Conservation (phyloP, 2,797 vertebrate genomes). For the Clarias fuscus region DNA sequence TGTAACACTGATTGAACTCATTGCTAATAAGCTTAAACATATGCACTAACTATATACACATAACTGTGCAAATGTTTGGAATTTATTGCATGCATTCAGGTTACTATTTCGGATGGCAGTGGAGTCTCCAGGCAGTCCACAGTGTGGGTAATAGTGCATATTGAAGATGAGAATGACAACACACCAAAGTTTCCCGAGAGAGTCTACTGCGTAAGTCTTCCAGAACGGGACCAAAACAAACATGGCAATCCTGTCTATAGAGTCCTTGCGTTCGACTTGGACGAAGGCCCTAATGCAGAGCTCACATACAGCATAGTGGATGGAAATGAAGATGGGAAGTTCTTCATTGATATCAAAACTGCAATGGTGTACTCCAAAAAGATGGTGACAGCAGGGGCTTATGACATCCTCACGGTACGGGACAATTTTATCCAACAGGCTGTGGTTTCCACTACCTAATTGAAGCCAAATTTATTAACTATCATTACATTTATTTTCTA, state of each 20-base stretch:
- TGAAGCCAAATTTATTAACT: background rate
- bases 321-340: slow-evolving; percentile 88
- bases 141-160: slow-evolving; percentile 89
- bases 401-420: slow-evolving; percentile 91
- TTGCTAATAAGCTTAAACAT: background rate
- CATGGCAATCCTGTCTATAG: slow-evolving; percentile 87
- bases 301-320: slow-evolving; percentile 93
- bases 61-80: background rate
- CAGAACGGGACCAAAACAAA: slow-evolving; percentile 82
- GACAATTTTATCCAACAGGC: background rate
- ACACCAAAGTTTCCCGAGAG: slow-evolving; percentile 90
- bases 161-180: slow-evolving; percentile 96
- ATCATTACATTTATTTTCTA: slow-evolving; percentile 1
- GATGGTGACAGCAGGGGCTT: slow-evolving; percentile 85
- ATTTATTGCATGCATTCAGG: slow-evolving; percentile 68
- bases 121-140: slow-evolving; percentile 82
- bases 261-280: slow-evolving; percentile 87
- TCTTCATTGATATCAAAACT: slow-evolving; percentile 90
- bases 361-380: slow-evolving; percentile 92
- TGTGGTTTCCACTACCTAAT: background rate
- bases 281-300: slow-evolving; percentile 88
- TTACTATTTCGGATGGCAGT: slow-evolving; percentile 87
- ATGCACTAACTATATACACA: background rate
- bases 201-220: slow-evolving; percentile 87
- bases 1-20: background rate